Conservation (phyloP, 2,888 invertebrate species). For the Enchytraeus crypticus region DNA sequence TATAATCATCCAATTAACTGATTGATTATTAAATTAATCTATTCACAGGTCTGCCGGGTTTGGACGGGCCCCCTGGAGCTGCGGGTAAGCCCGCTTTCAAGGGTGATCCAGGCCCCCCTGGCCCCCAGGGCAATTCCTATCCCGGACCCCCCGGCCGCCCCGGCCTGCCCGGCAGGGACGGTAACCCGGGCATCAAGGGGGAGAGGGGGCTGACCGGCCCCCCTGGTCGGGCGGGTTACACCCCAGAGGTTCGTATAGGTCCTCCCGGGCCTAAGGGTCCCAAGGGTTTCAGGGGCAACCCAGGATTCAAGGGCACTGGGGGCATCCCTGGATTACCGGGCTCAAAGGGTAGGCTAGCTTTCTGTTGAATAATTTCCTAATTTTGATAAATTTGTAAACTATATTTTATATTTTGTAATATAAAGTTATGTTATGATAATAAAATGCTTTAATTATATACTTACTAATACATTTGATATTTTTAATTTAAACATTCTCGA, state of each 20-base stretch:
- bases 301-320: not conserved
- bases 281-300: not conserved
- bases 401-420: too few species aligned
- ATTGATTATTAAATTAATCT: too few species aligned
- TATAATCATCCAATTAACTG: too few species aligned
- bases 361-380: too few species aligned
- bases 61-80: not conserved
- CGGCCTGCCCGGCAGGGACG: not conserved
- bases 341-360: too few species aligned
- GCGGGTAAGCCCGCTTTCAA: not conserved
- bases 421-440: too few species aligned
- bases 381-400: too few species aligned
- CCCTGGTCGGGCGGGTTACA: not conserved
- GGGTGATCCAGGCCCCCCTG: not conserved
- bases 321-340: not conserved
- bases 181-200: not conserved
- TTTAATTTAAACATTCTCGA: too few species aligned
- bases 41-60: not conserved
- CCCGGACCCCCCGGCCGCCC: not conserved
- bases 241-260: not conserved
- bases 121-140: not conserved
- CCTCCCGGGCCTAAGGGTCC: not conserved
- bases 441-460: too few species aligned
- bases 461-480: too few species aligned
- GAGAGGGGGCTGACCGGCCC: not conserved